Evolutionary conservation across 1,140 invertebrate genomes (phyloP).

Genomic region (Bombus balteatus): DNA sequence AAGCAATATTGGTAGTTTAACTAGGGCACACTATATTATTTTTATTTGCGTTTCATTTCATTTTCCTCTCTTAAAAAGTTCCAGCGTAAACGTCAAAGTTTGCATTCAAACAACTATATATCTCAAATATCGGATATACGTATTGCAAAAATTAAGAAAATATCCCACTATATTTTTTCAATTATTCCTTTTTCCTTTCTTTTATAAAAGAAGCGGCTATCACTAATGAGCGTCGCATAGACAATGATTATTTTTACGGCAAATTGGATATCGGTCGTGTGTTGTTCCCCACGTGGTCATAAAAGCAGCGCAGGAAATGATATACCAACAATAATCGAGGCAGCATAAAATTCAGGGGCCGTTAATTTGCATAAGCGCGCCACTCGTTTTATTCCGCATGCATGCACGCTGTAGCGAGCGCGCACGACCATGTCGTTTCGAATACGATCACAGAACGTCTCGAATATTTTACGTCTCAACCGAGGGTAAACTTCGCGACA

Average conservation of each 20-base stretch:
- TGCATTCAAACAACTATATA: no score
- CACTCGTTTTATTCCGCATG: constrained; percentile 17
- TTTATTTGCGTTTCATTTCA: no score
- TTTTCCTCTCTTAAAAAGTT: no score
- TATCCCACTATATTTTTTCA: background rate
- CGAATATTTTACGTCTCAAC: constrained; percentile 24
- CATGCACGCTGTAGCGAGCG: background rate
- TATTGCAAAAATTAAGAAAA: background rate
- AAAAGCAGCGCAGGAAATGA: constrained; percentile 14
- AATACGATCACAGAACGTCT: background rate
- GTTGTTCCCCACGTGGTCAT: background rate
- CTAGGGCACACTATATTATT: no score
- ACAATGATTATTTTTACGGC: background rate
- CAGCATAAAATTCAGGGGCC: constrained; percentile 14
- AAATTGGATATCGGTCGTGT: background rate
- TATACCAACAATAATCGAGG: constrained; percentile 26
- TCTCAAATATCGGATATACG: no score
- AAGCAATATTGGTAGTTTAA: no score
- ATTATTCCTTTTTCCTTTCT: no score
- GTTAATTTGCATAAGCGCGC: constrained; percentile 47
- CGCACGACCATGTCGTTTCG: background rate
- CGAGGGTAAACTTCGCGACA: constrained; percentile 6
- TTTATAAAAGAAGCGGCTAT: background rate
- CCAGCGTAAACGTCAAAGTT: no score
- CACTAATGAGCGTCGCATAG: background rate